Conservation (phyloP, 2,797 vertebrate genomes). For the Delichon dasypus region DNA sequence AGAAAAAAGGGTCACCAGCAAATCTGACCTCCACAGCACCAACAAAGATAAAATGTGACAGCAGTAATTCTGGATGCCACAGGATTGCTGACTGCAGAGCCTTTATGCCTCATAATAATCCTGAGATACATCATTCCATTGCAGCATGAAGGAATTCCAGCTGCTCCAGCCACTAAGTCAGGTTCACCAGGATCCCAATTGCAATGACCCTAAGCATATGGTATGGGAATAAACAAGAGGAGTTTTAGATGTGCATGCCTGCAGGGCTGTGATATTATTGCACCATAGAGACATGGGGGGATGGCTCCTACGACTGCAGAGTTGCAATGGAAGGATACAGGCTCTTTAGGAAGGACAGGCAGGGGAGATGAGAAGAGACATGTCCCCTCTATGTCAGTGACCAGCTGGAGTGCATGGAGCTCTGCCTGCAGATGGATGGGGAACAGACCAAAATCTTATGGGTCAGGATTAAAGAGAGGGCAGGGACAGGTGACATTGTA, state of each 20-base stretch:
- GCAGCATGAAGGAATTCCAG: neutral
- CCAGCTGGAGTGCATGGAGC: neutral
- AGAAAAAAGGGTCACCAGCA: neutral
- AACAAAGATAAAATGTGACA: neutral
- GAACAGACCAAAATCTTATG: neutral
- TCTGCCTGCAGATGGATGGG: rapidly evolving
- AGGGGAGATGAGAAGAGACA: neutral
- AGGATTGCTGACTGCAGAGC: neutral
- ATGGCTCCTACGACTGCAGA: neutral
- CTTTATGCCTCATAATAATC: neutral
- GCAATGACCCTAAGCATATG: neutral
- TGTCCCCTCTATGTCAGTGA: neutral
- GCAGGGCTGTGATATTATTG: neutral
- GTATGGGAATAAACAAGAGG: neutral
- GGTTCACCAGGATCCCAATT: neutral
- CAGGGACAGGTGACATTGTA: neutral
- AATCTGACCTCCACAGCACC: neutral
- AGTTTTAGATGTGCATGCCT: rapidly evolving
- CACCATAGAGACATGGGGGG: neutral
- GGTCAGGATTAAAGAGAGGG: neutral
- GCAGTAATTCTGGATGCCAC: neutral
- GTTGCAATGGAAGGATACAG: neutral
- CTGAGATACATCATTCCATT: neutral
- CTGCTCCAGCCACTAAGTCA: neutral
- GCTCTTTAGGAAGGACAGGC: neutral